These are phyloP conservation scores for Hydrolagus affinis DNA, from an alignment of 2,113 vertebrate genomes.

Conservation along the genomic window DNA sequence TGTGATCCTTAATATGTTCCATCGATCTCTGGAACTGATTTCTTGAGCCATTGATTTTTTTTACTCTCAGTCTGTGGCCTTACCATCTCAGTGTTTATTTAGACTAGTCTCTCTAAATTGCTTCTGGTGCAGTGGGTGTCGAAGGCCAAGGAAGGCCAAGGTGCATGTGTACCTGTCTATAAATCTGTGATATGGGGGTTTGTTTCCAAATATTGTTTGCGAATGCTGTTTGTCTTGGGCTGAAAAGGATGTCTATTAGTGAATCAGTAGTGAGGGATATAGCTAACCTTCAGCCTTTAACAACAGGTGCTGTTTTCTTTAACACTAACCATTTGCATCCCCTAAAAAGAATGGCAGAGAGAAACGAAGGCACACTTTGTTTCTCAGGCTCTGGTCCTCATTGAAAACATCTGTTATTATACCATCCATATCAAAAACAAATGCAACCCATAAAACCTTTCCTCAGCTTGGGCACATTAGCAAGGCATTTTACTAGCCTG, in stretches of 20 bases:
- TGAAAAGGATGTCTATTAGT: slow-evolving; percentile 21
- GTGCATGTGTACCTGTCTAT: slow-evolving; percentile 56
- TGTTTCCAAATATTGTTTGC: slow-evolving; percentile 53
- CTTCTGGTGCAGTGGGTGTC: slow-evolving; percentile 51
- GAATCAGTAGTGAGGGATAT: not conserved
- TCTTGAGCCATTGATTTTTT: slow-evolving; percentile 67
- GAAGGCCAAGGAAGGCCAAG: slow-evolving; percentile 48
- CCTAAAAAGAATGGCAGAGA: not conserved
- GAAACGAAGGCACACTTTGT: not conserved
- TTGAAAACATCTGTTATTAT: not conserved
- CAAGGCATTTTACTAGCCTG: not conserved
- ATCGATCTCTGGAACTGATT: slow-evolving; percentile 63
- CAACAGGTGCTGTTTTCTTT: not conserved
- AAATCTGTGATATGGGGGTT: slow-evolving; percentile 65
- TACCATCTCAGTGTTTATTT: slow-evolving; percentile 71
- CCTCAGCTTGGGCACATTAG: not conserved
- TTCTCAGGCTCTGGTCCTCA: not conserved
- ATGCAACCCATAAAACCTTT: not conserved
- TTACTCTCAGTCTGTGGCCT: slow-evolving; percentile 63
- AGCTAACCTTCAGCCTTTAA: not conserved
- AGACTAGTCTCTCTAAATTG: slow-evolving; percentile 67
- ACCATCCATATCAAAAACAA: not conserved
- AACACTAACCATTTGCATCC: not conserved
- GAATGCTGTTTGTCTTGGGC: slow-evolving; percentile 45
- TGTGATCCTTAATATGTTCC: slow-evolving; percentile 64